Evolutionary conservation across 2,797 vertebrate genomes (phyloP), one percentile per base, ranked within the genome.

Genomic region (Tangara arthus): DNA sequence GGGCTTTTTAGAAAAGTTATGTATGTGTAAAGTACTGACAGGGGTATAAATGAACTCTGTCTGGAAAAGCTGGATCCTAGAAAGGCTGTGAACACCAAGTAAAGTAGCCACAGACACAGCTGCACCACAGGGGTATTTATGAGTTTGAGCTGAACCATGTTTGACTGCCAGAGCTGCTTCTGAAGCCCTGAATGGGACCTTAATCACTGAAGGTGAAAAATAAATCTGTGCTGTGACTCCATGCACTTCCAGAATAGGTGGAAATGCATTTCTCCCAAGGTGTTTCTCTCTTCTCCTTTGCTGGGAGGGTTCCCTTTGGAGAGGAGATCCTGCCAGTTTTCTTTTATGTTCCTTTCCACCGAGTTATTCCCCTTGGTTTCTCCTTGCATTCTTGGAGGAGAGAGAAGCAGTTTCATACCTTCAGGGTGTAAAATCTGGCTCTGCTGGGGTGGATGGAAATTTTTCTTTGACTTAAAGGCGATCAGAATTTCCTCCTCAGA

Each of bases 371-470:
- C 93, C 88, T 83, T 91, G 89, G 66, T 76, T 93, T 93, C 87
- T 89, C 80, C 93, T 94, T 94, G 63, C 46, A 4, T 90, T 80
- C 77, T 87, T 94, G 71, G 70, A 94, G 71, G 81, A 77, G 93
- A 89, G n/a, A 77, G 85, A 66, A 95, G 80, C 91, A 82, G 82
- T 75, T 92, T 90, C 0, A 0, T 89, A 73, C 89, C 93, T 95
- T 88, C 80, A 66, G 94, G 91, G 87, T 93, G 73, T 91, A 73
- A 95, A 95, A 88, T 86, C 91, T 91, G 87, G 11, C 88, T 88
- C 70, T 81, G 72, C 23, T 77, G 82, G 44, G 53, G 57, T 56
- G 80, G 66, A 72, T 56, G 81, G 86, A 87, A 84, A 78, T 89
- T 91, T 76, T 77, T 57, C 78, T 87, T 84, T 82, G 73, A 66